phyloP scores from a whole-genome alignment of 2,113 vertebrate genomes.

The Ifrita kowaldi region DNA sequence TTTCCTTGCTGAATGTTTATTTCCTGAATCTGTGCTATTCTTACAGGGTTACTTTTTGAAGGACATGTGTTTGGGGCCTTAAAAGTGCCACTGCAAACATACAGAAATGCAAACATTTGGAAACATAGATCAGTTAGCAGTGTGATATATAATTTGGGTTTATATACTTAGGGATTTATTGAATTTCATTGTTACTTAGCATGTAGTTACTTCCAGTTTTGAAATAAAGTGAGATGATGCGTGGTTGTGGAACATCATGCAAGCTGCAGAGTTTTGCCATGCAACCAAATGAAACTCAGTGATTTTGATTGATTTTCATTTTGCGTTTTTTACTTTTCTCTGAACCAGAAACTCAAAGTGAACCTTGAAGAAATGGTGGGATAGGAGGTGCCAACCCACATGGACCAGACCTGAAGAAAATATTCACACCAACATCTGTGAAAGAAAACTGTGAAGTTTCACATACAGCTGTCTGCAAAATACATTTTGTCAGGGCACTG shows the following conservation, averaged over 20 bases:
- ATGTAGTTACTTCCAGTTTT: neutral
- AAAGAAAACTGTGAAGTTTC: neutral
- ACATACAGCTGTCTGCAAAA: neutral
- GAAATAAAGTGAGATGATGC: neutral
- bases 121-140: neutral
- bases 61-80: neutral
- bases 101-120: neutral
- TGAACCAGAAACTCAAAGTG: neutral
- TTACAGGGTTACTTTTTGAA: neutral
- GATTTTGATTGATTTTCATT: neutral
- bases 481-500: neutral
- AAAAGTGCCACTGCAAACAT: neutral
- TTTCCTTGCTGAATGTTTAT: neutral
- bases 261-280: neutral
- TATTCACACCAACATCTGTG: neutral
- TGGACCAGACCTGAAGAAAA: neutral
- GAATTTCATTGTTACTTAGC: neutral
- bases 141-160: neutral
- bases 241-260: neutral
- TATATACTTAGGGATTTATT: neutral
- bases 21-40: neutral
- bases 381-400: neutral
- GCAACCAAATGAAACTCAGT: neutral
- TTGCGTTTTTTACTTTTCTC: neutral
- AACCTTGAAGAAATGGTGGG: neutral